These are phyloP conservation scores for Acomys russatus DNA, from an alignment of 2,797 vertebrate genomes.

Conservation along the genomic window DNA sequence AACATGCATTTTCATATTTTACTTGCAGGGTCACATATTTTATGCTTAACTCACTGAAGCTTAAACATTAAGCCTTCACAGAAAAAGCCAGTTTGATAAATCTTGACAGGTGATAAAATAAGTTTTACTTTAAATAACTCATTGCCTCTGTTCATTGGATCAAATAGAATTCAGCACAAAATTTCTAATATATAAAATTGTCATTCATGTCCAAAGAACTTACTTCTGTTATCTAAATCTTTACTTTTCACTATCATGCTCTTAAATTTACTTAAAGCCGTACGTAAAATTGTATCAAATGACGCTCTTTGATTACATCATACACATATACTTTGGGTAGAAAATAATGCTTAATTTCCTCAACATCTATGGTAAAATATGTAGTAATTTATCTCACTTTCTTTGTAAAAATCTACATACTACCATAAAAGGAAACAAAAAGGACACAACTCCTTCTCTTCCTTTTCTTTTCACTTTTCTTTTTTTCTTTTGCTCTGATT, in stretches of 20 bases:
- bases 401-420: not conserved
- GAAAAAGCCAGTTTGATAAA: conserved; percentile 73
- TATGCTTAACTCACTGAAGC: not conserved
- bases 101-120: conserved; percentile 65
- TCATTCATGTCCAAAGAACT: conserved; percentile 47
- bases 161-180: conserved; percentile 38
- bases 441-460: not conserved
- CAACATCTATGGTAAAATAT: conserved; percentile 18
- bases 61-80: conserved; percentile 45
- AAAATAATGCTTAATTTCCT: conserved; percentile 46
- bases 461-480: too few relatives aligned
- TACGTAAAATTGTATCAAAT: not conserved
- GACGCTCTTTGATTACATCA: conserved; percentile 18
- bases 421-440: not conserved
- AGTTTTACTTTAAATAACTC: conserved; percentile 73
- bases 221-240: conserved; percentile 46
- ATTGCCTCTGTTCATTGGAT: conserved; percentile 46
- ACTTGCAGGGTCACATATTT: conserved; percentile 27
- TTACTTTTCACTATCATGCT: not conserved
- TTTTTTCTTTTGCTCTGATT: too few relatives aligned
- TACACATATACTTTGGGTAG: not conserved
- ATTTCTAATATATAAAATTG: conserved; percentile 72
- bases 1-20: conserved; percentile 45
- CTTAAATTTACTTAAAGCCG: conserved; percentile 42
- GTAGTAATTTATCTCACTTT: not conserved